Evolutionary conservation across 2,113 vertebrate species (phyloP), one percentile per base, ranked within the genome.

Genomic region (Chiloscyllium plagiosum): DNA sequence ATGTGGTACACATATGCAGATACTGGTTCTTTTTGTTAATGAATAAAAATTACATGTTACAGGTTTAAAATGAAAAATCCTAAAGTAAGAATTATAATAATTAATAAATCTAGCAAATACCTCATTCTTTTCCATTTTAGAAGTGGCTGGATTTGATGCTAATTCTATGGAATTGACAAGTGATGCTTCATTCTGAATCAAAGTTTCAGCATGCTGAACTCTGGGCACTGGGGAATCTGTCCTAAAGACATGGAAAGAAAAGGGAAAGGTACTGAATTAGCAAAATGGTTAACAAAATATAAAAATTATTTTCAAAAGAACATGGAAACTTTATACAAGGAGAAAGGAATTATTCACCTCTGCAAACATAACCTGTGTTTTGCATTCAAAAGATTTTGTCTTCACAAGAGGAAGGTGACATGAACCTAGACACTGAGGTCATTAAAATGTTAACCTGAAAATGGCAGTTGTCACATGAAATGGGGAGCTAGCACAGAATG

Each of bases 41-140:
- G 26, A 90, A 65, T 29, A 90, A 56, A 90, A 65, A 65, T 2
- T 33, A 4, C 37, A 83, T 3, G 37, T 7, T 17, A 20, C 29
- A 20, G 52, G 29, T 90, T 19, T 89, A 89, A 93, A n/a, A 66
- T 37, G 29, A 37, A 93, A 93, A n/a, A n/a, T 37, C 33, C 33
- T 66, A 0, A 93, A 37, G 19, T 42, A 17, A 6, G 19, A 90
- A 1, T 90, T 33, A 61, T 61, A 29, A 94, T 68, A 12, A 2
- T 47, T 47, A 68, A 93, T 20, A 65, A 95, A 96, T 96, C 61
- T 94, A 96, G 96, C 0, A 37, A 95, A 96, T 97, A 99, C 99
- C 98, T 99, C 98, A 87, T 98, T 98, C 97, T 97, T 98, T 89
- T 99, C 99, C 96, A 97, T 97, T 96, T 97, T 98, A 96, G 95